phyloP scores from a whole-genome alignment of 1,140 invertebrate species.

The Cotesia glomerata region DNA sequence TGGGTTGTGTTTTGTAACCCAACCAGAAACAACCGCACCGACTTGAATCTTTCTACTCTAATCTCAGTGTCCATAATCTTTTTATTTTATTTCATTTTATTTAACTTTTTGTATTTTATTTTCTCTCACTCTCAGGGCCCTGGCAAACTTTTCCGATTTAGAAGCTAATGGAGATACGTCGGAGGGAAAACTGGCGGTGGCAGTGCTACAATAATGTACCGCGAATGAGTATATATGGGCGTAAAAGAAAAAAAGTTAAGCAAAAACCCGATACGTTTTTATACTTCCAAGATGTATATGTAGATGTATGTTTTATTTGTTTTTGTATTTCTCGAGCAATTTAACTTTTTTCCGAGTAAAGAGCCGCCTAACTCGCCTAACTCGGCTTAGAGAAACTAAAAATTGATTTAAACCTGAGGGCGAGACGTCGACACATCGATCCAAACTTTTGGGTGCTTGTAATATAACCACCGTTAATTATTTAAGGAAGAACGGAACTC shows the following conservation, averaged over 20 bases:
- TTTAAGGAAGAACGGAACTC: background rate
- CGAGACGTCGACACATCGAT: slow-evolving; percentile 11
- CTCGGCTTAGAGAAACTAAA: no score
- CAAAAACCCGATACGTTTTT: background rate
- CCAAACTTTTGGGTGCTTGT: background rate
- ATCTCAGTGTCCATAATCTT: slow-evolving; percentile 20
- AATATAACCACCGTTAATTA: background rate
- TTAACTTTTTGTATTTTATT: slow-evolving; percentile 18
- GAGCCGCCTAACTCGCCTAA: no score
- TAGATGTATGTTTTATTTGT: no score
- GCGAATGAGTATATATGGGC: slow-evolving; percentile 18
- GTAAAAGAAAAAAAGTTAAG: background rate
- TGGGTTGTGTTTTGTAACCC: background rate
- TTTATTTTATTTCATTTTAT: no score
- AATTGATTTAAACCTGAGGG: background rate
- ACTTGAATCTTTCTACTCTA: slow-evolving; percentile 36
- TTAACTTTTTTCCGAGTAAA: no score
- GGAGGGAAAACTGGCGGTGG: slow-evolving; percentile 31
- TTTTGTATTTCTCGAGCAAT: no score
- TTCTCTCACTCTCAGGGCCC: slow-evolving; percentile 24
- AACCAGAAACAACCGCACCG: slow-evolving; percentile 7
- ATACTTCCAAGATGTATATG: no score
- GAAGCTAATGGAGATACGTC: slow-evolving; percentile 33
- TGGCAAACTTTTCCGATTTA: slow-evolving; percentile 54
- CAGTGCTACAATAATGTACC: slow-evolving; percentile 29